Base-by-base conservation (phyloP, 2,113 vertebrate species). In the Myrmecobius fasciatus region DNA sequence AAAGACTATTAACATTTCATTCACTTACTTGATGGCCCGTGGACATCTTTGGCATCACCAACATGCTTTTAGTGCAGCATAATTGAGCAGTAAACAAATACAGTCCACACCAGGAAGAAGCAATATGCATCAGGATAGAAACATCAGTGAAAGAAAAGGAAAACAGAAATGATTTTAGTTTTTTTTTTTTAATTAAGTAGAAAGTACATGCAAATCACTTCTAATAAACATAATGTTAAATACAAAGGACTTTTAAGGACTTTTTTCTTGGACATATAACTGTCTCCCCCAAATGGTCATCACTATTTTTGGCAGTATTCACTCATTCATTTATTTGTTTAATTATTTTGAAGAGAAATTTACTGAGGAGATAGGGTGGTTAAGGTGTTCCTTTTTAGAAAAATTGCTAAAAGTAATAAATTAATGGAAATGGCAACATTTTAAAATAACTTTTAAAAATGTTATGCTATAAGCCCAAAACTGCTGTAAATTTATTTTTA, bases 21-120 rank as follows among this genome's bases (percentile, higher is more conserved):
- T 97, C 93, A 99, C 99, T 99, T 99, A 99, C 99, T 98, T 99
- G 99, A 98, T 95, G 97, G 96, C 98, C 98, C 98, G 97, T 98
- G 98, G 96, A 97, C 98, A 98, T 99, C 99, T 99, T 98, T 99
- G 98, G 97, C 98, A 97, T 99, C 99, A 98, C 98, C 98, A 98
- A 99, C 98, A 97, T 98, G 98, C 99, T 99, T 98, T 95, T 95
- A 91, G 96, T 96, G 98, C 95, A 98, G 97, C 95, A 97, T 95
- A 98, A 98, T 98, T 98, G 98, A 98, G 98, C 97, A 98, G 98
- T 98, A 97, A 98, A 98, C 98, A 98, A 93, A 98, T 91, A 96
- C 91, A 98, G 96, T 98, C 98, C 98, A 98, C 98, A 98, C 97
- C 97, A 98, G 97, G 98, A 97, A 98, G 97, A 98, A 98, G 98